A percentile compares a stretch with the other conserved stretches of the same genome.
phyloP scores from a whole-genome alignment of 2,113 vertebrate genomes.

The Furnarius figulus region DNA sequence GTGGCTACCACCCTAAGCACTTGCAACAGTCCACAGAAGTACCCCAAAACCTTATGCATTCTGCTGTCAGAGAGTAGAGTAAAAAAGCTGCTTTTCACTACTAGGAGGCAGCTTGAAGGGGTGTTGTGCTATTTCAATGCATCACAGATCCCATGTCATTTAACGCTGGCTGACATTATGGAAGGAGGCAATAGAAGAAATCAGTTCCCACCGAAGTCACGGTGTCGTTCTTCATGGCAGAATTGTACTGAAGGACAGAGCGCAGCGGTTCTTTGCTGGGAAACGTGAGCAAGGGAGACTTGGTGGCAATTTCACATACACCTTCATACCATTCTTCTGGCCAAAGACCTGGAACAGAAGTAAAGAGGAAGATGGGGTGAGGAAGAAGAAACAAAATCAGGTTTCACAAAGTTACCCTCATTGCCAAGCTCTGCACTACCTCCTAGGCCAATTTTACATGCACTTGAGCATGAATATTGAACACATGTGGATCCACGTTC shows the following conservation, averaged over 20 bases:
- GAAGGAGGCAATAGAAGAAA: neutral
- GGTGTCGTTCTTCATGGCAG: constrained; percentile 95
- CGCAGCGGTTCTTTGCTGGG: constrained; percentile 95
- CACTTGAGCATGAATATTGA: neutral
- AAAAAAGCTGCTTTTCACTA: neutral
- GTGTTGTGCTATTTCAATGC: neutral
- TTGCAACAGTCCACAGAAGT: neutral
- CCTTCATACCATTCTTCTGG: constrained; percentile 98
- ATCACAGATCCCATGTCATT: neutral
- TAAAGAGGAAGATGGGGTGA: neutral
- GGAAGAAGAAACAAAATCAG: neutral
- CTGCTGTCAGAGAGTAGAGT: neutral
- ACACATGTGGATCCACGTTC: neutral
- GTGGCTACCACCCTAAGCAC: neutral
- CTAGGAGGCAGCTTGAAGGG: neutral
- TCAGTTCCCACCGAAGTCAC: constrained; percentile 84
- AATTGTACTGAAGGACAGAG: constrained; percentile 96
- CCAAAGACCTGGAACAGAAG: constrained; percentile 86
- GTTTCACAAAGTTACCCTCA: neutral
- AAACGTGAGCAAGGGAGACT: constrained; percentile 93
- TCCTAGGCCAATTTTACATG: neutral
- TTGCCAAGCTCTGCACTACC: neutral
- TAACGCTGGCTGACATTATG: neutral
- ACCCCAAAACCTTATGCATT: neutral
- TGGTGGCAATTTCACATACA: constrained; percentile 95